Base-by-base conservation (phyloP, 2,113 vertebrate species). In the Chitala chitala region DNA sequence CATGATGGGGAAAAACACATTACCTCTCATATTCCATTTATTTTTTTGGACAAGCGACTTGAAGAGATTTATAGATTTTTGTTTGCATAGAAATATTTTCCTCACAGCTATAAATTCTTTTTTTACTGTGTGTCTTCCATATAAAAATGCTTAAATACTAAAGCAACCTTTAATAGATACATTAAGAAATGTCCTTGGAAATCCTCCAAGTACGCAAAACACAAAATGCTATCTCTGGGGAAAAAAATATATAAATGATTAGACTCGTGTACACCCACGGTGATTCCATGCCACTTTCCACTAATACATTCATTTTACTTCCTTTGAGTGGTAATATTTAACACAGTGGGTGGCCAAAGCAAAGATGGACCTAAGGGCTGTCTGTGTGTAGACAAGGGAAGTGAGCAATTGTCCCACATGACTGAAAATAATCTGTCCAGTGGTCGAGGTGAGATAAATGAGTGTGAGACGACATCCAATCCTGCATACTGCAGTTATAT, bases 161-260 rank as follows among this genome's bases (percentile, higher is more conserved):
- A n/a, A n/a, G n/a, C n/a, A n/a, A n/a, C n/a, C n/a, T n/a, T n/a
- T n/a, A n/a, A n/a, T n/a, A n/a, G n/a, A n/a, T n/a, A n/a, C n/a
- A n/a, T n/a, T n/a, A n/a, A 68, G 33, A 33, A 51, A 70, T 70
- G 59, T 74, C 74, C 68, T 68, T 61, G 73, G 73, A 68, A 64
- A 42, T 44, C n/a, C 1, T 31, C 70, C 53, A 26, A 46, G 53
- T 4, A 24, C 48, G 36, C 63, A 42, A 20, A 66, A 42, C 54
- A 72, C 38, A 13, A 59, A 58, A 42, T 20, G 38, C 9, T 44
- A 61, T 31, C 22, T 42, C 38, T 7, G 31, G 31, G 8, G 4
- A 8, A 51, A 22, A 75, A 68, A 78, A 46, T 42, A 55, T n/a
- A 48, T 46, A 48, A 15, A 22, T n/a, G 15, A 46, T n/a, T 15